A percentile compares a stretch with the other conserved stretches of the same genome.
phyloP scores from a whole-genome alignment of 1,140 invertebrate genomes.

The Andricus grossulariae region DNA sequence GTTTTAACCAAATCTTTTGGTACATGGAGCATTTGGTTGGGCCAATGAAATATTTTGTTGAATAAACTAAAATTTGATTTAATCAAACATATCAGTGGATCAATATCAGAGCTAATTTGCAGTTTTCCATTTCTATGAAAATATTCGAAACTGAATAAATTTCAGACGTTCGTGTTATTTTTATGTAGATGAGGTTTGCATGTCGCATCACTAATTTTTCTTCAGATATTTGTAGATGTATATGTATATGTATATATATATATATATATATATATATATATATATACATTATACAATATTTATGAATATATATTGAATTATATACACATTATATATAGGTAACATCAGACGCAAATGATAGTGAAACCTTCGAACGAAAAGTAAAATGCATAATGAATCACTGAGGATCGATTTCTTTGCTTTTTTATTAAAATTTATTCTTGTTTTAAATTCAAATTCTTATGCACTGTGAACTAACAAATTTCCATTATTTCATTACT shows the following conservation, averaged over 20 bases:
- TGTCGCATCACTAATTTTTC: conserved; percentile 7
- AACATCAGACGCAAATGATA: background rate
- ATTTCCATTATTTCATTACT: too few relatives aligned
- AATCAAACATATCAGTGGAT: background rate
- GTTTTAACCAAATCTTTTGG: background rate
- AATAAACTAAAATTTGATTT: too few relatives aligned
- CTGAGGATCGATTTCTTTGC: conserved; percentile 3
- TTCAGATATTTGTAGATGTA: background rate
- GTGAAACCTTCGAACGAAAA: background rate
- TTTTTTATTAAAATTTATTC: conserved; percentile 14
- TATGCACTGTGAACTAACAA: too few relatives aligned
- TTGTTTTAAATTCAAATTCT: background rate
- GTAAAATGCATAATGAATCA: conserved; percentile 10
- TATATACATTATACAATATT: too few relatives aligned
- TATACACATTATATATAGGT: background rate
- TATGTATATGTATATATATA: too few relatives aligned
- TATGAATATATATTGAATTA: too few relatives aligned
- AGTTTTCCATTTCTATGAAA: background rate
- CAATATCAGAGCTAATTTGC: conserved; percentile 24
- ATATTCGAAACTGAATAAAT: background rate
- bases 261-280: too few relatives aligned
- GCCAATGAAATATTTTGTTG: too few relatives aligned
- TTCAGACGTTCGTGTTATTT: background rate
- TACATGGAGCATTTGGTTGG: background rate
- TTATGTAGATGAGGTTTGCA: conserved; percentile 12